Percentiles rank a stretch among this genome's conserved stretches.
Conservation (phyloP, 2,888 invertebrate genomes). For the Scaptomyza caliginosa region DNA sequence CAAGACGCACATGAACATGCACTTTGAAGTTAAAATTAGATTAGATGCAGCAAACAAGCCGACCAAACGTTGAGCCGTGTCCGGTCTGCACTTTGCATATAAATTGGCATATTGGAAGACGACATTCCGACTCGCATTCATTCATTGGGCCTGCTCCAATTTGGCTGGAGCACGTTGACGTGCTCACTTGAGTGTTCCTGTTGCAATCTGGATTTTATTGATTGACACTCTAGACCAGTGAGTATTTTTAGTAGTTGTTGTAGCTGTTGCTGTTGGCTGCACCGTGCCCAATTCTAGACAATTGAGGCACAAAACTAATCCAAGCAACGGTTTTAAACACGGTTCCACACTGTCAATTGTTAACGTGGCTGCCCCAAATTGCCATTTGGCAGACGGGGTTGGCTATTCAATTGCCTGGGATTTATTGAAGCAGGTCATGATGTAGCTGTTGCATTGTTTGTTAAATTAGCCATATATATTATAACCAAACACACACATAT, state of each 20-base stretch:
- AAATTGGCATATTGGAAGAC: slow-evolving; percentile 8
- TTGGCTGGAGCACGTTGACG: slow-evolving; percentile 26
- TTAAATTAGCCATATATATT: slow-evolving; percentile 48
- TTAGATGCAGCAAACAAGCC: slow-evolving; percentile 56
- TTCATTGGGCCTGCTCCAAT: slow-evolving; percentile 45
- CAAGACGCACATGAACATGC: slow-evolving; percentile 58
- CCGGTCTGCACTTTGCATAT: slow-evolving; percentile 33
- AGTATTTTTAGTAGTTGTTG: slow-evolving; percentile 2
- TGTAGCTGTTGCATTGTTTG: slow-evolving; percentile 46
- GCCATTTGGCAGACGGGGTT: slow-evolving; percentile 26
- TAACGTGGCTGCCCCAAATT: slow-evolving; percentile 47
- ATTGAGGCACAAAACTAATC: slow-evolving; percentile 32
- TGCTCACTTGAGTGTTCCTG: slow-evolving; percentile 32
- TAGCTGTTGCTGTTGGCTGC: slow-evolving; percentile 27
- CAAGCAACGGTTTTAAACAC: slow-evolving; percentile 58
- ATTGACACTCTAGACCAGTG: slow-evolving; percentile 46
- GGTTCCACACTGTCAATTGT: slow-evolving; percentile 47
- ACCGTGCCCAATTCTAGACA: slow-evolving; percentile 57
- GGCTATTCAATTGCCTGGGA: slow-evolving; percentile 28
- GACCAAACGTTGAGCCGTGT: slow-evolving; percentile 17
- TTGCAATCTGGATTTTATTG: slow-evolving; percentile 17
- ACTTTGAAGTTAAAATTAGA: slow-evolving; percentile 74
- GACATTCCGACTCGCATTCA: slow-evolving; percentile 34
- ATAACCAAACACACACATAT: slow-evolving; percentile 10
- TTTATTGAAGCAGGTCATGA: slow-evolving; percentile 73